These are phyloP conservation scores for Neotoxoptera formosana DNA, from an alignment of 1,140 invertebrate genomes.

Conservation along the genomic window DNA sequence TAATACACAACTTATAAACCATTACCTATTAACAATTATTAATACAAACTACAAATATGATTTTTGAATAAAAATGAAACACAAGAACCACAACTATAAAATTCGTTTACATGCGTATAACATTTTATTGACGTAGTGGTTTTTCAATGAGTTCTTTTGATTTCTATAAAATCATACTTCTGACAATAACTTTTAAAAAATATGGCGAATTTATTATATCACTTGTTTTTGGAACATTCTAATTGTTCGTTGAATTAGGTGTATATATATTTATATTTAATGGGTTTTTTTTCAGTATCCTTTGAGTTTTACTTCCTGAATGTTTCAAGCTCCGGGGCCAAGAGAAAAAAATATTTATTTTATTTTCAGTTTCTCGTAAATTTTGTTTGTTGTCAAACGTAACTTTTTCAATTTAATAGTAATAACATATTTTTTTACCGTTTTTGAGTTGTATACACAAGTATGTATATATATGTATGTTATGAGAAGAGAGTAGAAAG, in stretches of 20 bases:
- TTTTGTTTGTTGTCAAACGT: slow-evolving; percentile 32
- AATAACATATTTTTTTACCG: neutral
- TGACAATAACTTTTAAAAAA: neutral
- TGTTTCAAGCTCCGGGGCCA: neutral
- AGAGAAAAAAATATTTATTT: neutral
- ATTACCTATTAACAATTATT: neutral
- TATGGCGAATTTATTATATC: neutral
- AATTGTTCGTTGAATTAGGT: neutral
- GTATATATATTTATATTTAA: neutral
- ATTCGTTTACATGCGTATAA: neutral
- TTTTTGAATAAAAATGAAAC: neutral
- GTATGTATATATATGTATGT: neutral
- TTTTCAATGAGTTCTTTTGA: neutral
- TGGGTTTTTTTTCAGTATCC: neutral
- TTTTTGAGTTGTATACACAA: neutral
- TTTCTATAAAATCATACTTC: neutral
- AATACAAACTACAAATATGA: neutral
- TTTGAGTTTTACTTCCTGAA: neutral
- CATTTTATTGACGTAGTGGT: neutral
- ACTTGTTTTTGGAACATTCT: neutral
- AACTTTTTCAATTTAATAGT: slow-evolving; percentile 42
- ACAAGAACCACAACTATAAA: neutral
- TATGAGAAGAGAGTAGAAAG: neutral
- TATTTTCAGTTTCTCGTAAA: neutral
- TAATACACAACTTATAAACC: neutral